Evolutionary conservation across 2,113 vertebrate genomes (phyloP).

Genomic region (Eurypyga helias): DNA sequence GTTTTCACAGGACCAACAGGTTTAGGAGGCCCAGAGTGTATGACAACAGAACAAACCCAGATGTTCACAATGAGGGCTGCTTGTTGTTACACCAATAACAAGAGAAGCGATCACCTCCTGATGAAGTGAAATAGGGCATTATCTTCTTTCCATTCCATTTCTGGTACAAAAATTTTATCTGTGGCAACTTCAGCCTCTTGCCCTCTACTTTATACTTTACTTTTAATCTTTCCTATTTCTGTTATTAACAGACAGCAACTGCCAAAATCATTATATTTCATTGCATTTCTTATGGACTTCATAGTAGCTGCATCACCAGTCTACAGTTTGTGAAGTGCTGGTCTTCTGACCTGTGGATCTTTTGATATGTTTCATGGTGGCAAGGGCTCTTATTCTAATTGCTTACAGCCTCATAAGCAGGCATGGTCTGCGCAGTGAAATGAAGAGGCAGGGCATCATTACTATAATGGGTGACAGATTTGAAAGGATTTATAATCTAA

Average conservation of each 20-base stretch:
- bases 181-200: not conserved
- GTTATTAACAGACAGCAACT: not conserved
- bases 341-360: not conserved
- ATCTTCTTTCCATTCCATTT: not conserved
- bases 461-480: not conserved
- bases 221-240: not conserved
- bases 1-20: not conserved
- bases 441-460: not conserved
- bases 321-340: not conserved
- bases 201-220: not conserved
- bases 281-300: not conserved
- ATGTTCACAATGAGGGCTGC: not conserved
- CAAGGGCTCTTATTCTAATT: not conserved
- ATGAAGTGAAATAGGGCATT: not conserved
- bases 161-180: not conserved
- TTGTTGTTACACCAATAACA: not conserved
- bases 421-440: not conserved
- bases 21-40: not conserved
- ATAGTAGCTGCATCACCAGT: not conserved
- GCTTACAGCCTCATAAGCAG: not conserved
- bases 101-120: not conserved
- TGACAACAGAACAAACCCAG: not conserved
- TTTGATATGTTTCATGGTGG: not conserved
- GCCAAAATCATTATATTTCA: not conserved
- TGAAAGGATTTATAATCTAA: not conserved